These are phyloP conservation scores for Nesoenas mayeri DNA, from an alignment of 2,113 vertebrate species.

Conservation along the genomic window DNA sequence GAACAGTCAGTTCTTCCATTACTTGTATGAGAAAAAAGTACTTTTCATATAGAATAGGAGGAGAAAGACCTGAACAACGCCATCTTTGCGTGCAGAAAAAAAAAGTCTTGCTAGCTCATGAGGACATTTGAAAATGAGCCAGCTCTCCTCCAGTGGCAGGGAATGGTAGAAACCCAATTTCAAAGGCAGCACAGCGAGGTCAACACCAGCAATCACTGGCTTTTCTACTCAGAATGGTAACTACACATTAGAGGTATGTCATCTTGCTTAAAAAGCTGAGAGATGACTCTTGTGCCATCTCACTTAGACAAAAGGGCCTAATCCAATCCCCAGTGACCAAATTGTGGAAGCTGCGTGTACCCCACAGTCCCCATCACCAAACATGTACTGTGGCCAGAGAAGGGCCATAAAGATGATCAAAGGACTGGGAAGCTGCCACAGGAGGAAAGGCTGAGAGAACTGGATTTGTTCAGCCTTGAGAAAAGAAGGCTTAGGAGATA, in stretches of 20 bases:
- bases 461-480: too few species aligned
- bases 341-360: background rate
- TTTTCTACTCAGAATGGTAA: background rate
- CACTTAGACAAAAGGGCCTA: background rate
- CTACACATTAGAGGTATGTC: background rate
- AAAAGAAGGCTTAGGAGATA: too few species aligned
- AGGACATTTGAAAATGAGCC: background rate
- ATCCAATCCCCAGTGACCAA: background rate
- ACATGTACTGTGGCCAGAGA: background rate
- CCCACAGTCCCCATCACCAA: background rate
- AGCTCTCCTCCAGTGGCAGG: background rate
- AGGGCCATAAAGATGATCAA: too few species aligned
- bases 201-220: background rate
- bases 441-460: too few species aligned
- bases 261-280: background rate
- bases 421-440: too few species aligned
- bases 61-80: background rate
- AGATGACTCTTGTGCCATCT: background rate
- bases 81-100: background rate
- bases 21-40: background rate
- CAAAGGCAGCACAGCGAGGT: background rate
- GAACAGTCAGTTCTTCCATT: background rate
- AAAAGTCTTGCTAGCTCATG: background rate
- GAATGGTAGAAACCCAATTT: background rate
- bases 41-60: background rate